phyloP scores from a whole-genome alignment of 2,888 invertebrate species.

The Tribolium freemani region DNA sequence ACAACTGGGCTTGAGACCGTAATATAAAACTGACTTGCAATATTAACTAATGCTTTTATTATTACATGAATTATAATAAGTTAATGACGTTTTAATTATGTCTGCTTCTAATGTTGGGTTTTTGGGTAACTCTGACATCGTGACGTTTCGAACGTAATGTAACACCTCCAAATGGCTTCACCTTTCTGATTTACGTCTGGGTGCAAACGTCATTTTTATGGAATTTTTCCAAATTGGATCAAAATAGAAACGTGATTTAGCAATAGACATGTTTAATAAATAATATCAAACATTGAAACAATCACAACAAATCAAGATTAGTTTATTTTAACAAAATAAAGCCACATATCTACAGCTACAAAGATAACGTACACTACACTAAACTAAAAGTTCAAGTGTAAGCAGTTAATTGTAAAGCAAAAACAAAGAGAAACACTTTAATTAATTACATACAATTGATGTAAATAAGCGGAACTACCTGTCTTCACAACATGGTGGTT shows the following conservation, averaged over 20 bases:
- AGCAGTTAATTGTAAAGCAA: neutral
- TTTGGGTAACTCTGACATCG: neutral
- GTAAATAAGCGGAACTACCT: conserved; percentile 15
- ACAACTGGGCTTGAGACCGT: neutral
- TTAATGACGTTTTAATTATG: conserved; percentile 21
- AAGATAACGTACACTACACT: neutral
- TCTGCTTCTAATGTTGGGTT: neutral
- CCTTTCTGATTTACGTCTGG: neutral
- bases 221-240: neutral
- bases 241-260: neutral
- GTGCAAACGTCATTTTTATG: neutral
- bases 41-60: conserved; percentile 30
- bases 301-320: neutral
- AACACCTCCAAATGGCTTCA: neutral
- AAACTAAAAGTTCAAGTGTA: neutral
- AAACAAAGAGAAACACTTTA: neutral
- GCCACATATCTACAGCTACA: neutral
- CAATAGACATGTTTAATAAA: neutral
- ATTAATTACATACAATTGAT: neutral
- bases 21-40: conserved; percentile 29
- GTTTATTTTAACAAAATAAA: neutral
- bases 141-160: neutral
- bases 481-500: conserved; percentile 32
- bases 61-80: conserved; percentile 27
- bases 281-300: neutral